phyloP scores from a whole-genome alignment of 2,797 vertebrate species.

The Paramormyrops hopkinsi region DNA sequence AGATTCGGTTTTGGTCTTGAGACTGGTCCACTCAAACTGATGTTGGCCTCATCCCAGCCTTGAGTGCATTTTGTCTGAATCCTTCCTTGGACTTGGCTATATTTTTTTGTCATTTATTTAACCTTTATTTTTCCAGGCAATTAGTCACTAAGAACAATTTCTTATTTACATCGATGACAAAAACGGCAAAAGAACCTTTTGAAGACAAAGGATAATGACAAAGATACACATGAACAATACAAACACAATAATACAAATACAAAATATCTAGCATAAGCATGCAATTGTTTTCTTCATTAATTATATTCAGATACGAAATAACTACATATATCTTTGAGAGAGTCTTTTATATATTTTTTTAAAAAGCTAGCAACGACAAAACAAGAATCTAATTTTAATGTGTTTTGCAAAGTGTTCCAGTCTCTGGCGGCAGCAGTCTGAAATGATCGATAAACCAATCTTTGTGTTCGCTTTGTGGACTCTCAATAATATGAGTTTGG shows the following conservation, averaged over 20 bases:
- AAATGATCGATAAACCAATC: not conserved
- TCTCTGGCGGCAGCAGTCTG: not conserved
- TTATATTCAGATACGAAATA: no score
- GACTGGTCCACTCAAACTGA: no score
- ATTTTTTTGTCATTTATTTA: not conserved
- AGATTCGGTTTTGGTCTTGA: not conserved
- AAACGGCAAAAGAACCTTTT: not conserved
- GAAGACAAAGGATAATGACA: not conserved
- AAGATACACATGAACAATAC: not conserved
- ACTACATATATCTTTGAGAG: no score
- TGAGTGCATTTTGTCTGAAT: not conserved
- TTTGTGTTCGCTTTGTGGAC: no score
- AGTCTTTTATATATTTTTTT: no score
- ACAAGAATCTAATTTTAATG: no score
- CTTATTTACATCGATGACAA: not conserved
- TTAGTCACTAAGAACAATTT: not conserved
- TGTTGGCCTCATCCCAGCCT: not conserved
- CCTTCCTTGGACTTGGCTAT: not conserved
- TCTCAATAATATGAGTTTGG: no score
- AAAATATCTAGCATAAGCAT: not conserved
- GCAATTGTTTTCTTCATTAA: no score
- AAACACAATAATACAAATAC: not conserved
- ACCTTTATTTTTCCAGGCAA: not conserved
- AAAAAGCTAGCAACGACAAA: no score
- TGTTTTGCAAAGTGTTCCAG: not conserved